Evolutionary conservation across 2,797 vertebrate genomes (phyloP), one percentile per base, ranked within the genome.

Genomic region (Corythornis leucogaster): DNA sequence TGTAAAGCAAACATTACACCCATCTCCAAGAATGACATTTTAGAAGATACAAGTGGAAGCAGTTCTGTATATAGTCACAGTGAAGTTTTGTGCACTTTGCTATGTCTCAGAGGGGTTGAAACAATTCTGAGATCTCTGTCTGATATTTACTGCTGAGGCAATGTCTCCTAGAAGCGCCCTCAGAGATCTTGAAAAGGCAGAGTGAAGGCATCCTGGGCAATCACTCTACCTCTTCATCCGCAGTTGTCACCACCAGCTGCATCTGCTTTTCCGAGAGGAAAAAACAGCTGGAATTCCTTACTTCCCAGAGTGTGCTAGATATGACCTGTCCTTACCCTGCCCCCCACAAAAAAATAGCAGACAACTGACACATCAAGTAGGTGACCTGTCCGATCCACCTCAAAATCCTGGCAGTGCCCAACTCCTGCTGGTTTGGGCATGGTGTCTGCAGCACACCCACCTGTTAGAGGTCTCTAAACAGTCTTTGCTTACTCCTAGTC

Each of bases 221-320:
- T 58, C 54, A 74, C 20, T 73, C 40, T 83, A 69, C 69, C 63
- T 74, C 77, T 86, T 86, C 42, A 54, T 59, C 74, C 81, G 42
- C 8, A 2, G 33, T 67, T 74, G 24, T 77, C 22, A 43, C 57
- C 54, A 77, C 25, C 74, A 92, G 40, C 55, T 81, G 59, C 33
- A 40, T 20, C 59, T 70, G 78, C 42, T 83, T 70, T 87, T 88
- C 84, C 26, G 22, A 35, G 28, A 90, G 76, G 62, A 91, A 79
- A 80, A 91, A 69, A 25, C 71, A 88, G 28, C 22, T 87, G 81
- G 82, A 91, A 89, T 80, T 85, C 67, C 68, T 77, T 73, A 89
- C 31, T 61, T 75, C 45, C 62, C 50, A 74, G n/a, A 68, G 59
- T 2, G 0, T 58, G 48, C 25, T 33, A 40, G 45, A 62, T 8